Evolutionary conservation across 2,797 vertebrate species (phyloP), one percentile per base, ranked within the genome.

Genomic region (Gymnothorax javanicus): DNA sequence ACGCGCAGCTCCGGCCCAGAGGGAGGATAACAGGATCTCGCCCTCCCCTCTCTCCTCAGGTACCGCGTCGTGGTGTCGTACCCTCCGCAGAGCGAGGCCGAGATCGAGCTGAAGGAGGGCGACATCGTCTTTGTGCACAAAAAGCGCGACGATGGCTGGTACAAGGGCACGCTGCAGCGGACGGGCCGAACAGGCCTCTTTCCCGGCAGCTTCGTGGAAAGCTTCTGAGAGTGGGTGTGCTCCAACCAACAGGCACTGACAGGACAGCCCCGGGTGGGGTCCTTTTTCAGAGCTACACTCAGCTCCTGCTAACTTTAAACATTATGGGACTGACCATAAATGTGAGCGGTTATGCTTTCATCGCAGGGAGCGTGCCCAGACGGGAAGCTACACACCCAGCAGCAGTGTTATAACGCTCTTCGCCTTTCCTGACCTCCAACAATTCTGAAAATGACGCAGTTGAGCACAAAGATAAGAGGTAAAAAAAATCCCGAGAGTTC

Each of bases 61-160:
- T 99, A 98, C 95, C 95, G 98, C 69, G 98, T 99, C 92, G 97
- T 99, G 94, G 99, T 99, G 54, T 99, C 99, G 8, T 99, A 99
- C 90, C 99, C 99, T 89, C 98, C 99, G 15, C 99, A 99, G 95
- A 99, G 98, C 0, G 99, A 99, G 93, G 98, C 98, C 0, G 99
- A 99, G 94, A 97, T 99, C 92, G 99, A 99, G 91, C 98, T 99
- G 54, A 99, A 99, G 93, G 99, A 99, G 94, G 99, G 99, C 54
- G 98, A 99, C 93, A 96, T 99, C 84, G 99, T 99, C 92, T 99
- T 99, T 75, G 98, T 99, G 62, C 98, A 99, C 95, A 97, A 98
- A 92, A 99, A 99, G 88, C 94, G 98, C 2, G 99, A 99, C 90
- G 99, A 99, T 52, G 99, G 99, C 94, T 99, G 99, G 99, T 99